Evolutionary conservation across 2,113 vertebrate genomes (phyloP).

Genomic region (Trochalopteron elliotii): DNA sequence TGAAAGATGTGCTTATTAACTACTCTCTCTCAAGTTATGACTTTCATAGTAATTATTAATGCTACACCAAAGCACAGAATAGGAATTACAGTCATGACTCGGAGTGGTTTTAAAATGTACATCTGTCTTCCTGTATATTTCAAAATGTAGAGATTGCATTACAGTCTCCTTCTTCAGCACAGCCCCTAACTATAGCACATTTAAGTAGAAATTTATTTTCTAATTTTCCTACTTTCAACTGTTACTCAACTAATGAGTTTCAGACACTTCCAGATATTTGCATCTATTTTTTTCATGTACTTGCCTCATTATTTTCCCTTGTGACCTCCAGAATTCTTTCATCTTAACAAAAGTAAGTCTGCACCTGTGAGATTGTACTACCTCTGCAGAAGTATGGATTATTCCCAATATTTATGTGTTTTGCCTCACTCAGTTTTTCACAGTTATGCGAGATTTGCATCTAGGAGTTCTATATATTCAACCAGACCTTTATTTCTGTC

Average conservation of each 20-base stretch:
- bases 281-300: background rate
- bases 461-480: background rate
- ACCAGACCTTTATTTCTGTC: background rate
- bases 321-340: background rate
- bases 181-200: background rate
- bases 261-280: background rate
- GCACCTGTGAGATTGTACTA: background rate
- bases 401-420: background rate
- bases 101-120: background rate
- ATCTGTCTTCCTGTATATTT: background rate
- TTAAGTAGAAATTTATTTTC: background rate
- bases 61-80: background rate
- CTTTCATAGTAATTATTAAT: background rate
- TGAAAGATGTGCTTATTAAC: slow-evolving; percentile 10
- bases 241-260: background rate
- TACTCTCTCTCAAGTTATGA: background rate
- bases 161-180: background rate
- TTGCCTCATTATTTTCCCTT: background rate
- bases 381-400: background rate
- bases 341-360: background rate
- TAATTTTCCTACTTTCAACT: background rate
- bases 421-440: background rate
- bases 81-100: background rate
- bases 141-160: background rate
- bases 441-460: background rate